phyloP scores from a whole-genome alignment of 2,888 invertebrate genomes.

The Papilio gigon region DNA sequence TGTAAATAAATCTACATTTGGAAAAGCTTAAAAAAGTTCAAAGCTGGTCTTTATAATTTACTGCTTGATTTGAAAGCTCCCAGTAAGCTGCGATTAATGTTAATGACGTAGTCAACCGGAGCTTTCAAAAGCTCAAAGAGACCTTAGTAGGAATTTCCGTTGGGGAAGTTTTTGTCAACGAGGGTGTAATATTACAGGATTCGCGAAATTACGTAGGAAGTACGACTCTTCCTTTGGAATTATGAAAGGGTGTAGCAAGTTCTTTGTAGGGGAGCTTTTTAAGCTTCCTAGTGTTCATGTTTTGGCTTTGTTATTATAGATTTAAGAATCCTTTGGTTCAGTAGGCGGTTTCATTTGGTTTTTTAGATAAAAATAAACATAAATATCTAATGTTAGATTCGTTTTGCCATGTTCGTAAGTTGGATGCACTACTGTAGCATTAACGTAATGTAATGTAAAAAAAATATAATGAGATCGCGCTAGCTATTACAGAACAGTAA shows the following conservation, averaged over 20 bases:
- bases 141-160: slow-evolving; percentile 16
- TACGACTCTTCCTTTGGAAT: not conserved
- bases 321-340: too few species aligned
- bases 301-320: too few species aligned
- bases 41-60: not conserved
- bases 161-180: slow-evolving; percentile 3
- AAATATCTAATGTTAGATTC: too few species aligned
- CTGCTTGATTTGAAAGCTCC: not conserved
- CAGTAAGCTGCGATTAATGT: not conserved
- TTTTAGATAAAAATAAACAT: too few species aligned
- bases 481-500: slow-evolving; percentile 37
- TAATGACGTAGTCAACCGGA: not conserved
- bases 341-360: too few species aligned
- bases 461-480: slow-evolving; percentile 14
- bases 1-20: too few species aligned
- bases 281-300: not conserved
- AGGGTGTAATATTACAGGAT: not conserved
- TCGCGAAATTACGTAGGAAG: slow-evolving; percentile 5
- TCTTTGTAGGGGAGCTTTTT: not conserved
- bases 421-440: not conserved
- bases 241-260: not conserved
- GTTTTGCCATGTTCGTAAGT: not conserved
- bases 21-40: too few species aligned
- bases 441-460: not conserved
- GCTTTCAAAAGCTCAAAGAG: slow-evolving; percentile 14